Base-by-base conservation (phyloP, 1,140 invertebrate species). In the Brachionus manjavacas region DNA sequence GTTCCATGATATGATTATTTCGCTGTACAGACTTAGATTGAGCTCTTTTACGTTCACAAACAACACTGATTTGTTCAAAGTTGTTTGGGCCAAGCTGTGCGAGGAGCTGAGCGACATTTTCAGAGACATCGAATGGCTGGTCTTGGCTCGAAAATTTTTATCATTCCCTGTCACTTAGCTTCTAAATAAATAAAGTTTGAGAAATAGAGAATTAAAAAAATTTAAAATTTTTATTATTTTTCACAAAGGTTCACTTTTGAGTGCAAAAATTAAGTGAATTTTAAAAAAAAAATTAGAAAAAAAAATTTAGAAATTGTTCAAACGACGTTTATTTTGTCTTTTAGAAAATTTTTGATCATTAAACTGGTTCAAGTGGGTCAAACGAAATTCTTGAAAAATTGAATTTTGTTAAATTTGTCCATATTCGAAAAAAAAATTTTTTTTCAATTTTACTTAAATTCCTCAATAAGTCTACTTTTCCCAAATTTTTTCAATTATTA, bases 1-100 rank as follows among this genome's bases (percentile, higher is more conserved):
- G 52, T 81, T 81, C 79, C 79, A 81, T 41, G 79, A 81, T 39
- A 81, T 68, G 7, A 81, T 81, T 81, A 81, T 81, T 64, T 81
- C 79, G 28, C n/a, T 64, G 31, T 81, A 81, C n/a, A 81, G 39
- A 16, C 35, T 66, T 20, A 81, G n/a, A 16, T 81, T 81, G 20
- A 81, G 49, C 31, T 81, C 79, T 68, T 81, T 81, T 8, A 81
- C 79, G 64, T 81, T 81, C n/a, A 64, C 79, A 7, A 81, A 68
- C 25, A 81, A 28, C 0, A 64, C 79, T 14, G 79, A 81, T 64
- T 72, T 72, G n/a, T 72, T 72, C 16, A 72, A 11, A 7, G 68
- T 72, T 41, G 68, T 72, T 16, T 72, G 68, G 16, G 68, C 28
- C 39, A 72, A 16, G n/a, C 35, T 72, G 16, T 72, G 68, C 8